phyloP scores from a whole-genome alignment of 2,888 invertebrate genomes.

The Strigamia maritima region DNA sequence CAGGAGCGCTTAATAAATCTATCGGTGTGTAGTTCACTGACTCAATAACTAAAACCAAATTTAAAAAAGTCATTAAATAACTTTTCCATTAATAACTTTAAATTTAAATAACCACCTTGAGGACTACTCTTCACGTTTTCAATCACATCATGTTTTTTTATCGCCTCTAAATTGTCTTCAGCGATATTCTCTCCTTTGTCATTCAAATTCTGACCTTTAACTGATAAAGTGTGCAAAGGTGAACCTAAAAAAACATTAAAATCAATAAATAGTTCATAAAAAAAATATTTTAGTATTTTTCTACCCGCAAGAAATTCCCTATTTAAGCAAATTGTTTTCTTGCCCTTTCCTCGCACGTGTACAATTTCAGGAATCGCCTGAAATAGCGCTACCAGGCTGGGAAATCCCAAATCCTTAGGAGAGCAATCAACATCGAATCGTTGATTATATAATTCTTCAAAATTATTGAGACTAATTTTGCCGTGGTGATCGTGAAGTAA shows the following conservation, averaged over 20 bases:
- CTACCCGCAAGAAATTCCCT: constrained; percentile 38
- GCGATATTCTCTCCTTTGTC: not conserved
- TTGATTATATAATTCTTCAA: constrained; percentile 46
- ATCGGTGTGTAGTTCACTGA: constrained; percentile 9
- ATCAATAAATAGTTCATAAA: not conserved
- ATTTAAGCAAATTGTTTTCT: constrained; percentile 47
- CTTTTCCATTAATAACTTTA: too few relatives aligned
- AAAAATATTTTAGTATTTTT: not conserved
- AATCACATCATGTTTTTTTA: too few relatives aligned
- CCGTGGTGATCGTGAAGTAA: constrained; percentile 57
- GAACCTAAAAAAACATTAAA: not conserved
- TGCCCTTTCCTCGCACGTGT: constrained; percentile 53
- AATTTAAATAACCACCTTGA: too few relatives aligned
- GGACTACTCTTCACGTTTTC: too few relatives aligned
- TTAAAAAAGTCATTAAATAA: not conserved
- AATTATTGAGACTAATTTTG: constrained; percentile 51
- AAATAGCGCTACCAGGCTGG: constrained; percentile 57
- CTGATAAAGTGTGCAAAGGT: not conserved
- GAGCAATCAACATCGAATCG: constrained; percentile 55
- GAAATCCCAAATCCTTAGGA: constrained; percentile 58
- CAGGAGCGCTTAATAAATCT: constrained; percentile 47
- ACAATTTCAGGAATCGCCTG: constrained; percentile 59
- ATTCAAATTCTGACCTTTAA: not conserved
- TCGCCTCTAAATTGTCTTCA: too few relatives aligned
- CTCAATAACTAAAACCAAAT: not conserved